A percentile compares a stretch with the other conserved stretches of the same genome.
These are phyloP conservation scores for Artibeus lituratus DNA, from an alignment of 2,797 vertebrate genomes.

Conservation along the genomic window DNA sequence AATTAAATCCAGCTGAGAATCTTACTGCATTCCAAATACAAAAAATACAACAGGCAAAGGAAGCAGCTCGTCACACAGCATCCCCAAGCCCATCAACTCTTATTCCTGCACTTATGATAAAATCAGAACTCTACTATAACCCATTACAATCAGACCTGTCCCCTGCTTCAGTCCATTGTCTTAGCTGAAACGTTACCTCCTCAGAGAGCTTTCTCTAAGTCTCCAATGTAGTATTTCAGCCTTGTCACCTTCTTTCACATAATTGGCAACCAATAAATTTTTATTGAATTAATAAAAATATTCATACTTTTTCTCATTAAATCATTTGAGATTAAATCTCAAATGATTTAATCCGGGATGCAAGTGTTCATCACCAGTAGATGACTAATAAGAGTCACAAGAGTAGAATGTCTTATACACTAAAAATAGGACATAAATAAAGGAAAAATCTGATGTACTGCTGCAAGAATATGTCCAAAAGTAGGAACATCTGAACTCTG, in stretches of 20 bases:
- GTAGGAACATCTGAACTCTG: neutral
- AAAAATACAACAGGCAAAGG: neutral
- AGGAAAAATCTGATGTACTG: neutral
- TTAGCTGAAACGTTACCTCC: neutral
- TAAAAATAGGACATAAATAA: neutral
- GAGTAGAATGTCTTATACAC: neutral
- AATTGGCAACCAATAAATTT: neutral
- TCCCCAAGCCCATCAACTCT: neutral
- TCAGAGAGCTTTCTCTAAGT: neutral
- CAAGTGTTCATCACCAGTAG: neutral
- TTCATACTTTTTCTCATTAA: neutral
- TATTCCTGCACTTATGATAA: neutral
- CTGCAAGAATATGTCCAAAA: neutral
- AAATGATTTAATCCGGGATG: neutral
- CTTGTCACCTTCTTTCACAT: neutral
- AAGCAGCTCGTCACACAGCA: neutral
- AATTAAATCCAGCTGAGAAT: neutral
- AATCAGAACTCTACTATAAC: neutral
- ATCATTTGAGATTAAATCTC: too few species aligned
- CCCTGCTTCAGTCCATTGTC: neutral
- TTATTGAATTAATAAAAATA: neutral
- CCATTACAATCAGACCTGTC: neutral
- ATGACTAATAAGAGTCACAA: neutral
- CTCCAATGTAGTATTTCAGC: neutral
- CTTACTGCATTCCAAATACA: neutral